phyloP scores from a whole-genome alignment of 1,140 invertebrate species.

The Procambarus clarkii region DNA sequence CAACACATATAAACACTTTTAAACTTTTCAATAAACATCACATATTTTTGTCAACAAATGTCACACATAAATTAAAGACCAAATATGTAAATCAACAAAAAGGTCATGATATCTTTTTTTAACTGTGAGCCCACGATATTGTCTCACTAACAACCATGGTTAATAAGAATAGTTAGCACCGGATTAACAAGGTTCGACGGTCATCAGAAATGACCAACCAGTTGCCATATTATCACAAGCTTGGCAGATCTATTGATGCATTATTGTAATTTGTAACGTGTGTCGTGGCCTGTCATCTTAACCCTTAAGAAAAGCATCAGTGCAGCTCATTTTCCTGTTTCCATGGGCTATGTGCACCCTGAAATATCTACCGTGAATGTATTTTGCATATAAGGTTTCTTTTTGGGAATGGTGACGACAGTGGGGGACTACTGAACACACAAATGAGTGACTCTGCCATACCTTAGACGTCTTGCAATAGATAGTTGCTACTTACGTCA shows the following conservation, averaged over 20 bases:
- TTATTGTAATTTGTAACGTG: background rate
- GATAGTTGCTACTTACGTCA: too few relatives aligned
- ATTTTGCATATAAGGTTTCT: background rate
- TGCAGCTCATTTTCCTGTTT: background rate
- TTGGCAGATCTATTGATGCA: conserved; percentile 6
- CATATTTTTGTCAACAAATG: background rate
- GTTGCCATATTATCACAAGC: conserved; percentile 12
- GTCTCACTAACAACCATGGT: background rate
- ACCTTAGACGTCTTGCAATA: too few relatives aligned
- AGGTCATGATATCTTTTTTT: background rate
- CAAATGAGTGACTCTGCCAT: too few relatives aligned
- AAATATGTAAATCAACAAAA: background rate
- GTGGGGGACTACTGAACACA: too few relatives aligned
- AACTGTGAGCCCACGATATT: background rate
- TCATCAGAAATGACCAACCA: conserved; percentile 13
- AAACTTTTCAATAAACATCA: background rate
- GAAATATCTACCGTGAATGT: background rate
- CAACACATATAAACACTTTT: background rate
- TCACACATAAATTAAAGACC: background rate
- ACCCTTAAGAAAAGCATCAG: background rate
- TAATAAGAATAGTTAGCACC: background rate
- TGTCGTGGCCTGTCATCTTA: background rate
- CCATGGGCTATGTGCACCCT: background rate
- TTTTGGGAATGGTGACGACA: background rate
- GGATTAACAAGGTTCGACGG: conserved; percentile 16